A percentile compares a stretch with the other conserved stretches of the same genome.
phyloP scores from a whole-genome alignment of 2,888 invertebrate genomes.

The Lasius fuliginosus region DNA sequence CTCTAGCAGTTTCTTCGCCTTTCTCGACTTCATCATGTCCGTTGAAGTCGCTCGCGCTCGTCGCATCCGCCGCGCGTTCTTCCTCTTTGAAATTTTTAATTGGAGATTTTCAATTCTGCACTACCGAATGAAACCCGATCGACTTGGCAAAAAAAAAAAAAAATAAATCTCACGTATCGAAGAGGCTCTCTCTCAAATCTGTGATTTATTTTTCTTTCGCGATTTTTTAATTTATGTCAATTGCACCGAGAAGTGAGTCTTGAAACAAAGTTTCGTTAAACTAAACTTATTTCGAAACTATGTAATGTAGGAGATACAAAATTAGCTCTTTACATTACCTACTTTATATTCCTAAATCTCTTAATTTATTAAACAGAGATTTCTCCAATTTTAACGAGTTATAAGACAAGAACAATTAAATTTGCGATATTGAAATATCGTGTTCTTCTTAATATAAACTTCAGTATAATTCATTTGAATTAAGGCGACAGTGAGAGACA shows the following conservation, averaged over 20 bases:
- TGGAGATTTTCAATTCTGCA: background rate
- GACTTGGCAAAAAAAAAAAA: background rate
- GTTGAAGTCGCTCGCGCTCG: slow-evolving; percentile 25
- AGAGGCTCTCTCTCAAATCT: background rate
- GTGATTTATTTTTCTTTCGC: background rate
- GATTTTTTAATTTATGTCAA: background rate
- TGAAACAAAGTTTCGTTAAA: background rate
- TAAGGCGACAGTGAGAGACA: slow-evolving; percentile 26
- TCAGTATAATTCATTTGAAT: background rate
- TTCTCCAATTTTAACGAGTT: slow-evolving; percentile 15
- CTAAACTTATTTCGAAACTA: background rate
- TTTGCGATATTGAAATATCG: slow-evolving; percentile 11
- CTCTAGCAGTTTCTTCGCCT: slow-evolving; percentile 36
- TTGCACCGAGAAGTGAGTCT: background rate
- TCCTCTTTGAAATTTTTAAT: slow-evolving; percentile 20
- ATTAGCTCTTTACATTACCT: background rate
- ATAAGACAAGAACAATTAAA: slow-evolving; percentile 16
- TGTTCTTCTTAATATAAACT: slow-evolving; percentile 17
- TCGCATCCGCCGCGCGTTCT: slow-evolving; percentile 1
- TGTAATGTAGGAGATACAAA: background rate
- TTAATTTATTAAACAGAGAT: slow-evolving; percentile 13
- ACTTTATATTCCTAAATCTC: slow-evolving; percentile 5
- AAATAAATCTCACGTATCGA: background rate
- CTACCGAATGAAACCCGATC: background rate
- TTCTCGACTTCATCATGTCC: slow-evolving; percentile 30